These are phyloP conservation scores for Ichneumon xanthorius DNA, from an alignment of 2,888 invertebrate genomes.

Conservation along the genomic window DNA sequence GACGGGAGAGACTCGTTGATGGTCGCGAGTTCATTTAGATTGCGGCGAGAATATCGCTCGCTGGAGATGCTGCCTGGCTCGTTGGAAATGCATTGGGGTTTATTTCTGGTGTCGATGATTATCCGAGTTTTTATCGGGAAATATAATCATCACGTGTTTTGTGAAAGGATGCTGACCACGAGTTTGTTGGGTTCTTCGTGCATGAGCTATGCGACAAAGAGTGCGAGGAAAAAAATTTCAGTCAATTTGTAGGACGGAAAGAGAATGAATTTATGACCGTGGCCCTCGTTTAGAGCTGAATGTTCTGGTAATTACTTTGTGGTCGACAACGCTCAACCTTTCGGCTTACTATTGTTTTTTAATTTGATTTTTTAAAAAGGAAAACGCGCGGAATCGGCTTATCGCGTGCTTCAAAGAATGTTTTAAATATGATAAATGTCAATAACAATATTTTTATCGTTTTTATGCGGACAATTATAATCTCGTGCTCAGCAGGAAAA, in stretches of 20 bases:
- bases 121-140: constrained; percentile 32
- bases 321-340: not conserved
- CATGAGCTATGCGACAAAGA: constrained; percentile 13
- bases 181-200: constrained; percentile 3
- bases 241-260: constrained; percentile 22
- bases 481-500: not conserved
- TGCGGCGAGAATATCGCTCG: constrained; percentile 8
- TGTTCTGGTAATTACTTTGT: not conserved
- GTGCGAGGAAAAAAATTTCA: constrained; percentile 32
- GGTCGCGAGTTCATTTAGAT: constrained; percentile 51
- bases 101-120: constrained; percentile 11
- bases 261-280: constrained; percentile 49
- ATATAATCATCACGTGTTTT: constrained; percentile 20
- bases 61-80: constrained; percentile 5
- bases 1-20: constrained; percentile 47
- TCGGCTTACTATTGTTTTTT: not conserved
- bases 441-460: not conserved
- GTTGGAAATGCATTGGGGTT: not conserved
- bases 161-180: not conserved
- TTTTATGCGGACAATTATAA: not conserved
- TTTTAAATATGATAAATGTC: not conserved
- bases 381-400: not conserved
- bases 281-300: constrained; percentile 33
- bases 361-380: not conserved
- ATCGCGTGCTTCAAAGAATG: not conserved